Base-by-base conservation (phyloP, 2,113 vertebrate species). In the Dascyllus trimaculatus region DNA sequence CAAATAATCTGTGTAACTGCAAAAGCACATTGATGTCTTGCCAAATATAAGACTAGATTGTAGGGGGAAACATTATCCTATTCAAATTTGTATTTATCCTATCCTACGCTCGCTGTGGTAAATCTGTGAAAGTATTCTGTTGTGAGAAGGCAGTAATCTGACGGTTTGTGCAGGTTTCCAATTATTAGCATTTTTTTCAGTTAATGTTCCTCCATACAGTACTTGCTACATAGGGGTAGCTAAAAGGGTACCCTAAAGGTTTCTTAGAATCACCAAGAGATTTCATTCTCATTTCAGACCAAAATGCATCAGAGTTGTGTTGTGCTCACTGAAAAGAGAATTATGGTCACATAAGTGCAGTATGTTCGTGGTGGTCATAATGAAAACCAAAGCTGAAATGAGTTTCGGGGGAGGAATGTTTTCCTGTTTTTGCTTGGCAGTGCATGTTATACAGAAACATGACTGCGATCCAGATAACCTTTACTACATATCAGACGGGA, bases 401-500 rank as follows among this genome's bases (percentile, higher is more conserved):
- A 82, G 88, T 85, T 89, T 83, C 79, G 22, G 61, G 51, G 58
- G 56, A 52, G 72, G 79, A 65, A 70, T 82, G 68, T 80, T 87
- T 88, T 86, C 69, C 81, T 89, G 87, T 86, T 87, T 86, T 88
- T 85, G 81, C 85, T 86, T 74, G 80, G 80, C 84, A 68, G 86
- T 75, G 86, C 84, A 86, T 91, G 88, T 88, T 88, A 85, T 88
- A 91, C 87, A 88, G 85, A 89, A 85, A 82, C 78, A 89, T 78
- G 77, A 84, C 68, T 84, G 77, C 49, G 14, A 89, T 85, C 90
- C 59, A 64, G 89, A 93, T 94, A 94, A 94, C 93, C 93, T 92
- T 91, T 91, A 77, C 83, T 78, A 84, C 82, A 81, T 81, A 90
- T 88, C 84, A 85, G 88, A 89, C 48, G 64, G 89, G 88, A 93